Evolutionary conservation across 2,113 vertebrate species (phyloP).

Genomic region (Takifugu flavidus): DNA sequence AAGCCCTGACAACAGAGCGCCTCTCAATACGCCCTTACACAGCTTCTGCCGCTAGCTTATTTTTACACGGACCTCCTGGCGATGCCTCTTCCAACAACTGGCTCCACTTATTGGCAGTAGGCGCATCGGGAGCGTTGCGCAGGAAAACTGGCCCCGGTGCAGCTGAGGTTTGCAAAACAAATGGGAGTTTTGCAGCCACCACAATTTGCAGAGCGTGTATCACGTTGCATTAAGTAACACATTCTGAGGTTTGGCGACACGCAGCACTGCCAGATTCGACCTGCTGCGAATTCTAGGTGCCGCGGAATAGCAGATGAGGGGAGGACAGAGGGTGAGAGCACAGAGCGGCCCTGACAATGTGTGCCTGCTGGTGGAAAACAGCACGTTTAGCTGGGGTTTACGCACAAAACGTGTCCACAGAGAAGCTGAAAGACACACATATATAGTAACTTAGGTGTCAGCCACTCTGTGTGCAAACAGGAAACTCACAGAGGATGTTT

Average conservation of each 20-base stretch:
- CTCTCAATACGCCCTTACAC: conserved; percentile 36
- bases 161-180: conserved; percentile 22
- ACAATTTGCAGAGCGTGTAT: conserved; percentile 11
- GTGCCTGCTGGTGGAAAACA: conserved; percentile 9
- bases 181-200: conserved; percentile 16
- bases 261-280: conserved; percentile 4
- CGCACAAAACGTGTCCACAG: background rate
- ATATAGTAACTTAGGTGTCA: conserved; percentile 11
- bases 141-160: background rate
- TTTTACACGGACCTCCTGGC: conserved; percentile 14
- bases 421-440: background rate
- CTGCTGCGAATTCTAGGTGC: conserved; percentile 14
- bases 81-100: conserved; percentile 28
- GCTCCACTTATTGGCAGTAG: conserved; percentile 1
- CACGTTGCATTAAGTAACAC: conserved; percentile 2
- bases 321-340: conserved; percentile 10
- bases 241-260: background rate
- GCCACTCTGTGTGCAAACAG: conserved; percentile 15
- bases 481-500: background rate
- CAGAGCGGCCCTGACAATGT: background rate
- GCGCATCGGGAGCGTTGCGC: conserved; percentile 25
- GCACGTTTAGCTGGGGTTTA: conserved; percentile 10
- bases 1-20: conserved; percentile 55
- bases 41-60: conserved; percentile 44
- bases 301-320: conserved; percentile 8